Base-by-base conservation (phyloP, 2,113 vertebrate species). In the Menura novaehollandiae region DNA sequence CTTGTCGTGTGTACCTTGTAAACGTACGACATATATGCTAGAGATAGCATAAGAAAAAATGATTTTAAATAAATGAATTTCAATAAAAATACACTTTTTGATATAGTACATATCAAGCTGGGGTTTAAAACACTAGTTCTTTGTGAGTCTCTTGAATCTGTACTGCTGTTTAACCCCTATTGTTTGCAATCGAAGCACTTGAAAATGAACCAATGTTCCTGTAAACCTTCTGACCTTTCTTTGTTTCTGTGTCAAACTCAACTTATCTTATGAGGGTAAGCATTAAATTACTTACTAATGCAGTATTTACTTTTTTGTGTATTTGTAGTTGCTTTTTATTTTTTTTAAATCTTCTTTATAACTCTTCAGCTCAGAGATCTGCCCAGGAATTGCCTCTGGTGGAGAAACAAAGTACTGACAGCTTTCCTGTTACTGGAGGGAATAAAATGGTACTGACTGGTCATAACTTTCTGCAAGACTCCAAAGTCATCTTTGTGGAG, bases 401-500 rank as follows among this genome's bases (percentile, higher is more conserved):
- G 96, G 99, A 99, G 97, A 99, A 99, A 96, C 99, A 99, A 97
- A 99, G 99, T 43, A 80, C 98, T 19, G 99, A 99, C 94, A 99
- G 98, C 95, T 99, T 98, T 96, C 98, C 98, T 2, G 99, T 99
- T 88, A 97, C 96, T 4, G 99, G 99, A 32, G 99, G 99, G 68
- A 99, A 99, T 96, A 99, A 98, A 98, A 99, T 99, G 98, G 94
- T 99, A 43, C 97, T 99, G 83, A 98, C 97, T 1, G 99, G 99
- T 55, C 99, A 99, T 93, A 99, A 99, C 97, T 99, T 99, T 92
- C 98, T 99, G 80, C 99, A 99, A 30, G 99, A 99, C 95, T 99
- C 99, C 88, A 99, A 99, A 97, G 99, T 99, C 97, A 98, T 99
- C 97, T 99, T 99, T 41, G 99, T 99, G 98, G 99, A 99, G 97